Percentiles rank a stretch among this genome's conserved stretches.
These are phyloP conservation scores for Leptobrachium leishanense DNA, from an alignment of 2,113 vertebrate species.

Conservation along the genomic window DNA sequence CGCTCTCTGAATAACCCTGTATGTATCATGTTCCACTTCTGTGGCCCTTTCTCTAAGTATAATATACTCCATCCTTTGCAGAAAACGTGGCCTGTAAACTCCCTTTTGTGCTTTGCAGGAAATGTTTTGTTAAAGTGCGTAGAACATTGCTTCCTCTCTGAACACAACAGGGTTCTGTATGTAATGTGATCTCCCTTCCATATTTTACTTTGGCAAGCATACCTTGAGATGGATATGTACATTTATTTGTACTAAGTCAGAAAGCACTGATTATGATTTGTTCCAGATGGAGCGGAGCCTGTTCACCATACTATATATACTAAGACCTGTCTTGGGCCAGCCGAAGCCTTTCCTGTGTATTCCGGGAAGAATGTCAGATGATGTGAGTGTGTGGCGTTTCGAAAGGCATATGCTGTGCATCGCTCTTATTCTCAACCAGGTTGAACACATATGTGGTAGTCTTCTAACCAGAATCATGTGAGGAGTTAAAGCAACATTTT, in stretches of 20 bases:
- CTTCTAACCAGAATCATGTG: too few relatives aligned
- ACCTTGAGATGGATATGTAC: slow-evolving; percentile 1
- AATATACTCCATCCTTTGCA: too few relatives aligned
- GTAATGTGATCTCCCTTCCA: neutral
- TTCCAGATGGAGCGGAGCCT: neutral
- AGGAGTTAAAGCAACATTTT: too few relatives aligned
- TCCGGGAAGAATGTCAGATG: neutral
- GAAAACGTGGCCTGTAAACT: too few relatives aligned
- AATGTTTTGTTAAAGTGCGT: neutral
- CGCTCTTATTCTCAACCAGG: too few relatives aligned
- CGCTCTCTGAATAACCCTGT: too few relatives aligned
- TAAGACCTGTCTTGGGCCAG: neutral
- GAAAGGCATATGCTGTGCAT: neutral
- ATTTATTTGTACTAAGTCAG: neutral
- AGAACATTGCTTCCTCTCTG: neutral
- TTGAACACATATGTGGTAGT: too few relatives aligned
- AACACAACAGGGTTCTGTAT: neutral
- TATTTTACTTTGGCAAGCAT: neutral
- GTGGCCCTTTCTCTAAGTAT: too few relatives aligned
- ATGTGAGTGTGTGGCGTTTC: neutral
- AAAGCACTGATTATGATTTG: neutral
- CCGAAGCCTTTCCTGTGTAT: neutral
- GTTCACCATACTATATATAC: neutral
- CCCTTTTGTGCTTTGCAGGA: neutral
- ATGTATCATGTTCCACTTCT: too few relatives aligned